Evolutionary conservation across 2,888 invertebrate genomes (phyloP).

Genomic region (Rapana venosa): DNA sequence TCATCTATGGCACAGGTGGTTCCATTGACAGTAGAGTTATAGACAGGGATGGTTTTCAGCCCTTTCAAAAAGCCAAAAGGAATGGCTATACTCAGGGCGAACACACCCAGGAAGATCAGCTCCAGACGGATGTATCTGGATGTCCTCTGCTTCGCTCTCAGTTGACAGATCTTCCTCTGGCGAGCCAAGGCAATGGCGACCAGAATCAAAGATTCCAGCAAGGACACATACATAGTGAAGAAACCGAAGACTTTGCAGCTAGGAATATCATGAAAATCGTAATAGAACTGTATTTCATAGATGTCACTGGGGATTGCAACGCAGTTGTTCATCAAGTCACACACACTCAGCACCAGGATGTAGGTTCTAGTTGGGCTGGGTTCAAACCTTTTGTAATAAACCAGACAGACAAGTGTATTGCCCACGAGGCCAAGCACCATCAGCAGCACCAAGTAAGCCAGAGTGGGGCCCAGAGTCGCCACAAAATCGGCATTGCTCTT

Average conservation of each 20-base stretch:
- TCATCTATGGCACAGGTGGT: constrained; percentile 9
- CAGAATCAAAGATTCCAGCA: not conserved
- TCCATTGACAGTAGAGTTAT: not conserved
- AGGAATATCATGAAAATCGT: not conserved
- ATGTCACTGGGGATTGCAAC: constrained; percentile 37
- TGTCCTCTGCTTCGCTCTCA: constrained; percentile 21
- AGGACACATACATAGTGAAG: not conserved
- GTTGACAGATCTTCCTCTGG: constrained; percentile 42
- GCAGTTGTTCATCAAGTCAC: constrained; percentile 41
- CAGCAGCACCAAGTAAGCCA: constrained; percentile 34
- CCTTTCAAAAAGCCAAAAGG: constrained; percentile 2
- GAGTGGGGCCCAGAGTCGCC: constrained; percentile 27
- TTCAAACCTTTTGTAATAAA: constrained; percentile 39
- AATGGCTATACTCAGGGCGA: not conserved
- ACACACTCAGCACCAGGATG: constrained; percentile 43
- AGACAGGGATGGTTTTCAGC: not conserved
- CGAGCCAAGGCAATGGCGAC: constrained; percentile 23
- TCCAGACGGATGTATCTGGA: constrained; percentile 18
- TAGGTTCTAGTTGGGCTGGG: constrained; percentile 40
- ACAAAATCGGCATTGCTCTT: not conserved
- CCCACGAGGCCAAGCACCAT: constrained; percentile 42
- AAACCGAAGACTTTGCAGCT: not conserved
- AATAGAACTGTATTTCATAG: not conserved
- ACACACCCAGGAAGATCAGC: not conserved
- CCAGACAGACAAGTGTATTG: constrained; percentile 42